Base-by-base conservation (phyloP, 2,888 invertebrate genomes). In the Tipula vernalis region DNA sequence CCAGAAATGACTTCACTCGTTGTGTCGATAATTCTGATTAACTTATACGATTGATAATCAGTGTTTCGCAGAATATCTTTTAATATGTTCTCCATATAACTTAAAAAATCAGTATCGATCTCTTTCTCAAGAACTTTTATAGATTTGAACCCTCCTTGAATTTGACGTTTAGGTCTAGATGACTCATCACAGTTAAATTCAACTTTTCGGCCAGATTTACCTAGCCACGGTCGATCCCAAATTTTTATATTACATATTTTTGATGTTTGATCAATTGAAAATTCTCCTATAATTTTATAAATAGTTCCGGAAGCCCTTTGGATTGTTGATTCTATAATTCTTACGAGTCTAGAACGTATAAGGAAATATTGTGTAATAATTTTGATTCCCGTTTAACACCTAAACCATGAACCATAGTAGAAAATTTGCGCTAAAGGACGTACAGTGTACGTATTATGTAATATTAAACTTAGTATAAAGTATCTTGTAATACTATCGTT, bases 141-240 rank as follows among this genome's bases (percentile, higher is more conserved):
- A 71, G 71, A 71, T 28, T 51, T 51, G n/a, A 71, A 28, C n/a
- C 71, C 71, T 8, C 71, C 71, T 3, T 12, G 71, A 10, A 71
- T 71, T 5, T 18, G 28, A 8, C 71, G 71, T 71, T 71, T 71
- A 3, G 0, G 18, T 18, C 28, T 71, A 10, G 71, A 28, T 10
- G 71, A 28, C 28, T 89, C 89, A 57, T 90, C 90, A 87, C 92
- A 92, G 83, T 90, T 90, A 51, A 92, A 90, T 12, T 90, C 91
- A 0, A 92, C 90, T 84, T 93, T 90, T 88, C 91, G 91, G 0
- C 90, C 91, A 0, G 71, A 12, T 71, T 89, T 88, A 15, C 91
- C 89, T 8, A 93, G 51, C 95, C 95, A 95, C 0, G 92, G 91
- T 86, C 91, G 92, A 28, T 94, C 92, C 94, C 94, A 95, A 57